Percentiles rank a stretch among this genome's conserved stretches.
Evolutionary conservation across 2,888 invertebrate species (phyloP).

Genomic region (Piscicola geometra): DNA sequence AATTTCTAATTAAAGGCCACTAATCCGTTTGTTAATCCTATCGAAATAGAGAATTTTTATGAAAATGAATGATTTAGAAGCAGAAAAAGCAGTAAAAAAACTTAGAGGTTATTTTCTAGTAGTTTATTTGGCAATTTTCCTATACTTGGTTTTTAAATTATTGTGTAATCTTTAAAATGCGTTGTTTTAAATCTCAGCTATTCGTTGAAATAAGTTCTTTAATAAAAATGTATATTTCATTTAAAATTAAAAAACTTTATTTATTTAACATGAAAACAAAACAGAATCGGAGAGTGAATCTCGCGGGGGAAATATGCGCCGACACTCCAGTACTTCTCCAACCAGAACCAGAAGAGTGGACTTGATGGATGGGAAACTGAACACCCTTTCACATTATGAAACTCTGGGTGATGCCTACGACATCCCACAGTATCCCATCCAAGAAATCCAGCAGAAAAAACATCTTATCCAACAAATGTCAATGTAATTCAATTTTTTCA

Average conservation of each 20-base stretch:
- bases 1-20: too few relatives aligned
- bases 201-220: too few relatives aligned
- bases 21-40: too few relatives aligned
- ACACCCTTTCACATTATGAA: background rate
- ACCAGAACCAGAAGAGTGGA: background rate
- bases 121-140: background rate
- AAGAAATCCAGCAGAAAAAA: slow-evolving; percentile 63
- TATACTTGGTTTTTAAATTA: too few relatives aligned
- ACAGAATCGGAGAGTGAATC: background rate
- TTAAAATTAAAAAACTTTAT: too few relatives aligned
- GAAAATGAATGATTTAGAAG: slow-evolving; percentile 11
- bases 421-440: slow-evolving; percentile 94
- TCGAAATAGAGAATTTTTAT: background rate
- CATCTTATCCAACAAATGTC: slow-evolving; percentile 47
- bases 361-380: background rate
- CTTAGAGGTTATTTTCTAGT: background rate
- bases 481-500: slow-evolving; percentile 3
- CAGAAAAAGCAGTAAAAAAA: background rate
- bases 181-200: too few relatives aligned
- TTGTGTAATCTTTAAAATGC: too few relatives aligned
- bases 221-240: too few relatives aligned
- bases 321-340: background rate
- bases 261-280: too few relatives aligned
- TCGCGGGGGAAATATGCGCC: background rate
- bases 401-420: slow-evolving; percentile 58